Evolutionary conservation across 1,140 invertebrate genomes (phyloP), one percentile per base, ranked within the genome.

Genomic region (Drosophila insularis): DNA sequence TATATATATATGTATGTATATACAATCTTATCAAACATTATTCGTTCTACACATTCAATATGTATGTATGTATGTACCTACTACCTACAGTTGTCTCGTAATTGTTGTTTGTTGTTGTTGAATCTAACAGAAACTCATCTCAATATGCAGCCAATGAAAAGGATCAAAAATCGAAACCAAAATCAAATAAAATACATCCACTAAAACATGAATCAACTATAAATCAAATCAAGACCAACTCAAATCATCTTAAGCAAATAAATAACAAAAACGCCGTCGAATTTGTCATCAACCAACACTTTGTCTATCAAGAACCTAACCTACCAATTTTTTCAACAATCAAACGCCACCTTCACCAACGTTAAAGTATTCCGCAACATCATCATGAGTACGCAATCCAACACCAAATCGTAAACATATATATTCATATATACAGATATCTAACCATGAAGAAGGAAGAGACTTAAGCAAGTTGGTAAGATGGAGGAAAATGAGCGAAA

Each of bases 61-160:
- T 17, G n/a, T n/a, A n/a, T n/a, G n/a, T n/a, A n/a, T n/a, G n/a
- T n/a, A 46, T 50, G 27, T 27, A 27, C 27, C 27, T 27, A 27
- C 27, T 27, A 27, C 27, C 27, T 27, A 19, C 17, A 50, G 43
- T 50, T 50, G 43, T 50, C 17, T 17, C 63, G 50, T 71, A 58
- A 35, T 53, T 68, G 54, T 66, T 71, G 63, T 50, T 78, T 54
- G 81, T 75, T 71, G 66, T 75, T 74, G 74, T 78, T 79, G 62
- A 50, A 50, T 19, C 43, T 50, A 50, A 50, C 43, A 21, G 17
- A 50, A 21, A 50, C 19, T 50, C 43, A 50, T 50, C 17, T 50
- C 10, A 50, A 50, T 50, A 21, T 50, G 21, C 7, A 21, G 43
- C 17, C 17, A 50, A 50, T 19, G 6, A 21, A 21, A 21, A 21